A percentile compares a stretch with the other conserved stretches of the same genome.
Evolutionary conservation across 2,113 vertebrate species (phyloP).

Genomic region (Tupaia chinensis): DNA sequence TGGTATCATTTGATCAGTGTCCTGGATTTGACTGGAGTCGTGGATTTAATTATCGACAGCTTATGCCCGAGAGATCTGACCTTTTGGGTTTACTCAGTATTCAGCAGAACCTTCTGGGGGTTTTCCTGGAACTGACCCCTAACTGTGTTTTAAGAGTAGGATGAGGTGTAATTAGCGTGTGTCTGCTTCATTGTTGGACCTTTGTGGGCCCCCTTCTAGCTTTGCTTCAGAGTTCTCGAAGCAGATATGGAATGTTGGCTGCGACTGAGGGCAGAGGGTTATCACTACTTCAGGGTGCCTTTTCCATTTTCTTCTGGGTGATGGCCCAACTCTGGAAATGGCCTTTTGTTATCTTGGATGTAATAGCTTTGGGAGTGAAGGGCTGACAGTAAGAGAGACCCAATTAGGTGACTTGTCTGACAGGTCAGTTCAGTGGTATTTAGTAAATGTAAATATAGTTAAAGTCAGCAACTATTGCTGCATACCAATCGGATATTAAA

Average conservation of each 20-base stretch:
- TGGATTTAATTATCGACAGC: not conserved
- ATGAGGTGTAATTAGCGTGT: not conserved
- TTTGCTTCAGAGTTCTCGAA: not conserved
- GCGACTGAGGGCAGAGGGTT: not conserved
- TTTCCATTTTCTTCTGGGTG: not conserved
- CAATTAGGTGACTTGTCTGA: not conserved
- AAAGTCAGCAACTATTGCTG: not conserved
- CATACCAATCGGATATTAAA: not conserved
- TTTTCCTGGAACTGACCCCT: constrained; percentile 54
- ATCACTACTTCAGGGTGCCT: not conserved
- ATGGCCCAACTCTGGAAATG: not conserved
- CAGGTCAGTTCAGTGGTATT: constrained; percentile 53
- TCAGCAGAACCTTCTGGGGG: not conserved
- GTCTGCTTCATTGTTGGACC: not conserved
- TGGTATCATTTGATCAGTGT: not conserved
- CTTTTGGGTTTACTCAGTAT: not conserved
- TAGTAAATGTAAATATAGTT: not conserved
- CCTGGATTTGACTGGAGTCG: not conserved
- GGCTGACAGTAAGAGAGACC: not conserved
- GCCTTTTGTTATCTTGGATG: not conserved
- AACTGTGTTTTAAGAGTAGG: not conserved
- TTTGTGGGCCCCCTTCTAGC: not conserved
- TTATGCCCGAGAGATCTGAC: not conserved
- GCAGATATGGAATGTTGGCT: not conserved
- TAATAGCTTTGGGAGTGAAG: constrained; percentile 37